Conservation (phyloP, 2,113 vertebrate species). For the Rallus limicola region DNA sequence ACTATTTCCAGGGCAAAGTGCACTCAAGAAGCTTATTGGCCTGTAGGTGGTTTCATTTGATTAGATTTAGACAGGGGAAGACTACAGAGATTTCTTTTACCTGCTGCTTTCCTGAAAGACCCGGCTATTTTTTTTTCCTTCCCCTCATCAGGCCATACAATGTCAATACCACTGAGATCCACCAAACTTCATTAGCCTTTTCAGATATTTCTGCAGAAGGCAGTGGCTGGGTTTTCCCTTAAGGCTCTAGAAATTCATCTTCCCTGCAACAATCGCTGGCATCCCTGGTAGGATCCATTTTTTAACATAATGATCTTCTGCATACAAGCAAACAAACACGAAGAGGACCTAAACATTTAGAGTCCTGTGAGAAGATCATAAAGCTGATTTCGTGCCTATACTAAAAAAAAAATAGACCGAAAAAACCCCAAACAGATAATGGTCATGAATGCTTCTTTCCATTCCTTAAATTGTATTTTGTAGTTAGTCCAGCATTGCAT, state of each 20-base stretch:
- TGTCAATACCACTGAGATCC: conserved; percentile 5
- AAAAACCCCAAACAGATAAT: not conserved
- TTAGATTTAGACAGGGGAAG: not conserved
- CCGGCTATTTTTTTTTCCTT: not conserved
- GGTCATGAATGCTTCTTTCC: not conserved
- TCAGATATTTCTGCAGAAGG: conserved; percentile 23
- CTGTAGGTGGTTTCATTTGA: conserved; percentile 42
- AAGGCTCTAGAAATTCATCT: conserved; percentile 13
- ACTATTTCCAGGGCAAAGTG: conserved; percentile 44
- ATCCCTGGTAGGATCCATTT: not conserved
- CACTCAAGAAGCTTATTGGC: conserved; percentile 39
- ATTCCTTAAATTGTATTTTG: not conserved
- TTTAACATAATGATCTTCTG: not conserved
- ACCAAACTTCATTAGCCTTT: conserved; percentile 24
- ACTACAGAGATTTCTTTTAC: conserved; percentile 23
- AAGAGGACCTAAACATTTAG: not conserved
- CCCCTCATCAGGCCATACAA: not conserved
- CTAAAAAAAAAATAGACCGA: not conserved
- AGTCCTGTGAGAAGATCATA: not conserved
- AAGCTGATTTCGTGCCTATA: not conserved
- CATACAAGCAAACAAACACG: not conserved
- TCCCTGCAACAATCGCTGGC: not conserved
- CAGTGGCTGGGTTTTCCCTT: not conserved
- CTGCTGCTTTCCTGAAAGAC: conserved; percentile 13
- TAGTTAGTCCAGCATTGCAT: not conserved